Evolutionary conservation across 2,797 vertebrate species (phyloP), one percentile per base, ranked within the genome.

Genomic region (Trichosurus vulpecula): DNA sequence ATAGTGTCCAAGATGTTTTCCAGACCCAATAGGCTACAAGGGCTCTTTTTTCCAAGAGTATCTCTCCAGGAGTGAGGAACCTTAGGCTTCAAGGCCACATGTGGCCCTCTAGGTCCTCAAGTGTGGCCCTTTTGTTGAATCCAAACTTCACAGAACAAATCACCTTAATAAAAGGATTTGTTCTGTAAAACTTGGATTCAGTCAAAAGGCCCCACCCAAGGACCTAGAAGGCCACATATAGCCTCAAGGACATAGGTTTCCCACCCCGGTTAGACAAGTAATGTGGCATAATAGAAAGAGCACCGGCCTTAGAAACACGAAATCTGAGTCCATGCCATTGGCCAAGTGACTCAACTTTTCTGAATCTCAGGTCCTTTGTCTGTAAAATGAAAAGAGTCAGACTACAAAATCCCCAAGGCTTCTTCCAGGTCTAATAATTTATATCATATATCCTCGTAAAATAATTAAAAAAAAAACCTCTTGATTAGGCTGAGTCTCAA

Each of bases 351-450:
- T 61, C 66, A 94, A 52, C 0, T 22, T 30, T 52, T 56, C 55
- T 19, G 14, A 74, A 74, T 93, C 3, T 92, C 54, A 25, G 12
- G 54, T 52, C 56, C 6, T 91, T 95, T 95, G 52, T 31, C 93
- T 96, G 92, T 29, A 91, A 94, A 95, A 96, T 89, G 61, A 93
- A n/a, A 35, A 9, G 55, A 6, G 91, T 93, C 92, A 3, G 31
- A 90, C 74, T 90, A 53, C 35, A 89, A 55, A 30, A 93, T 54
- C 55, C 41, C 22, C n/a, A 90, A 54, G 93, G 51, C 47, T 14
- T 10, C 35, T 92, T 95, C 29, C 13, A 74, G 51, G 58, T 95
- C 5, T 61, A 55, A 91, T 51, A n/a, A 52, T 57, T 1, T 35
- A 35, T 93, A 30, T 89, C 90, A 27, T 47, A 51, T 87, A 16